Evolutionary conservation across 2,888 invertebrate genomes (phyloP).

Genomic region (Phyllotreta cruciferae): DNA sequence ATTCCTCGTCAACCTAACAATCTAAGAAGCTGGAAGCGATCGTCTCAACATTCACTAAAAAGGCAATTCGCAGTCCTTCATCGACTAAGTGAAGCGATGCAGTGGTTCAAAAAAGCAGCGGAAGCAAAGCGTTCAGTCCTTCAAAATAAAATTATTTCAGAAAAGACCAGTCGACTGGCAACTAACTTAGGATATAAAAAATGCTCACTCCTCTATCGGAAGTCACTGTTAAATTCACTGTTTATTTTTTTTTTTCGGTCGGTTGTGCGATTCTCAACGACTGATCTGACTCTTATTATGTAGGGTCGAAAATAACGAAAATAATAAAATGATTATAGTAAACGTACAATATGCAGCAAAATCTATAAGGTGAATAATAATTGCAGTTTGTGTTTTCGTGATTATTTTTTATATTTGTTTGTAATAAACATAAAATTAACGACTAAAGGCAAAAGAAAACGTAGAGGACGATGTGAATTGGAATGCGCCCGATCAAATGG

Average conservation of each 20-base stretch:
- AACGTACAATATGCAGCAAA: slow-evolving; percentile 58
- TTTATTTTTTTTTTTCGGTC: slow-evolving; percentile 24
- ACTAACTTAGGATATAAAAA: slow-evolving; percentile 61
- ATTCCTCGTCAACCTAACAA: slow-evolving; percentile 1
- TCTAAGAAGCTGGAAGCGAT: slow-evolving; percentile 27
- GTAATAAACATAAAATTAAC: slow-evolving; percentile 46
- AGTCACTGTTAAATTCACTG: slow-evolving; percentile 18
- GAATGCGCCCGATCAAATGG: slow-evolving; percentile 22
- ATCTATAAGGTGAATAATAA: slow-evolving; percentile 58
- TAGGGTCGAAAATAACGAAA: slow-evolving; percentile 43
- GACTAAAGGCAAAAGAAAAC: slow-evolving; percentile 55
- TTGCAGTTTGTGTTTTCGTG: slow-evolving; percentile 61
- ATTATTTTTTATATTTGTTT: slow-evolving; percentile 44
- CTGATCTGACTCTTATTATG: slow-evolving; percentile 55
- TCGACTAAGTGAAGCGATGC: slow-evolving; percentile 51
- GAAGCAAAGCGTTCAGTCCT: slow-evolving; percentile 56
- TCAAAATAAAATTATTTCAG: slow-evolving; percentile 65
- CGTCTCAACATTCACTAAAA: slow-evolving; percentile 39
- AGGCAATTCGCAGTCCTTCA: slow-evolving; percentile 36
- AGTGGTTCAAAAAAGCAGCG: slow-evolving; percentile 50
- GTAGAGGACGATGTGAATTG: slow-evolving; percentile 20
- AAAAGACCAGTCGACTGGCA: slow-evolving; percentile 74
- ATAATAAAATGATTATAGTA: slow-evolving; percentile 39
- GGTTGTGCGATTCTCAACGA: slow-evolving; percentile 47
- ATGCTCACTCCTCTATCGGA: not conserved